A percentile compares a stretch with the other conserved stretches of the same genome.
Evolutionary conservation across 2,888 invertebrate species (phyloP).

Genomic region (Thumatha senex): DNA sequence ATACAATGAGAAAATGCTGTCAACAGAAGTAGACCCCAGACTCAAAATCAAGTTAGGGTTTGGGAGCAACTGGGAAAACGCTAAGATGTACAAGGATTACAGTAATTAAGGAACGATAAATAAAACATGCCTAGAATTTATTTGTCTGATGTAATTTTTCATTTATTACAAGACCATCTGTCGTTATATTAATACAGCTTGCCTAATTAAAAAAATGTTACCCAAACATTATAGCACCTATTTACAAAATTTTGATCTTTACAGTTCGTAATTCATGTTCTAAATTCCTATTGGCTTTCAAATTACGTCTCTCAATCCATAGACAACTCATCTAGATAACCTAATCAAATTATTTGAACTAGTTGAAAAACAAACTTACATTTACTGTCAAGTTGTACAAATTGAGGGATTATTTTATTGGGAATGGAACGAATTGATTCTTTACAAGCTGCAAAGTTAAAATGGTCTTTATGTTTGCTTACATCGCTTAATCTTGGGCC

Average conservation of each 20-base stretch:
- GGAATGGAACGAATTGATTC: not conserved
- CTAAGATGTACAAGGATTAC: too few relatives aligned
- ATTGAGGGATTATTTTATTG: not conserved
- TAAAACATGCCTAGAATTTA: too few relatives aligned
- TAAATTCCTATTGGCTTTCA: slow-evolving; percentile 55
- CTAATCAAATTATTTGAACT: slow-evolving; percentile 68
- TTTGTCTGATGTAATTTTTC: too few relatives aligned
- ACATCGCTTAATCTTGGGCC: slow-evolving; percentile 37
- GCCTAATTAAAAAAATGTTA: too few relatives aligned
- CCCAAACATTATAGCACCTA: not conserved
- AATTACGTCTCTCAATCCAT: slow-evolving; percentile 65
- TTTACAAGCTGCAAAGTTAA: slow-evolving; percentile 12
- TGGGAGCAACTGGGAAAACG: too few relatives aligned
- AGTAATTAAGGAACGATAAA: too few relatives aligned
- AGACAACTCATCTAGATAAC: slow-evolving; percentile 78
- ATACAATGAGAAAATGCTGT: too few relatives aligned
- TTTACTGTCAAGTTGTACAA: not conserved
- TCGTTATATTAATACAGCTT: too few relatives aligned
- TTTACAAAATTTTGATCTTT: slow-evolving; percentile 2
- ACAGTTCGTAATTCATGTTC: not conserved
- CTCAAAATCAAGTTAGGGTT: too few relatives aligned
- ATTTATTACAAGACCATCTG: too few relatives aligned
- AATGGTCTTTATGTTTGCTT: slow-evolving; percentile 29
- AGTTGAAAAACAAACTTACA: slow-evolving; percentile 18
- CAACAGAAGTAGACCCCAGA: too few relatives aligned